Evolutionary conservation across 2,888 invertebrate species (phyloP).

Genomic region (Epistrophella euchroma): DNA sequence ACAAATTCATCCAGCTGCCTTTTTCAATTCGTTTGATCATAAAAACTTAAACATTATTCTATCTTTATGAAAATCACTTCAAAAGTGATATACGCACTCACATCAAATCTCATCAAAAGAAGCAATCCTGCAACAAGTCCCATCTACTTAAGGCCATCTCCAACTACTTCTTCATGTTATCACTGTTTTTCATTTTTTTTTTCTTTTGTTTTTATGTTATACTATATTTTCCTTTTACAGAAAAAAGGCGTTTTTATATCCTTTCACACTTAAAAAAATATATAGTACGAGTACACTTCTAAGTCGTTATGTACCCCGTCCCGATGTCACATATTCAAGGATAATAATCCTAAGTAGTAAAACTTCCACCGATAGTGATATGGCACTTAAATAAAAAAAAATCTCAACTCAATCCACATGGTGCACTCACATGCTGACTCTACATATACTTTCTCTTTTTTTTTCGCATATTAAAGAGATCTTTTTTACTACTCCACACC

Average conservation of each 20-base stretch:
- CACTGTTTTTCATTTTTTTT: slow-evolving; percentile 39
- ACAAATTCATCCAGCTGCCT: neutral
- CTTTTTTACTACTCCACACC: slow-evolving; percentile 14
- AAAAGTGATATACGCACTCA: slow-evolving; percentile 36
- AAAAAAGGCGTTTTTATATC: slow-evolving; percentile 25
- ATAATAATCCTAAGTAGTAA: slow-evolving; percentile 71
- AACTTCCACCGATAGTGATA: slow-evolving; percentile 67
- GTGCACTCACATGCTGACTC: neutral
- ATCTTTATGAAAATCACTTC: slow-evolving; percentile 27
- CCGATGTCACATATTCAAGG: slow-evolving; percentile 58
- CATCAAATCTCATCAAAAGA: slow-evolving; percentile 28
- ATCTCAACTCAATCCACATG: slow-evolving; percentile 5
- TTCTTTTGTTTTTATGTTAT: neutral
- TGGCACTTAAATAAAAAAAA: slow-evolving; percentile 49
- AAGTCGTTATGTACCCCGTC: slow-evolving; percentile 24
- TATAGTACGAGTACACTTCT: slow-evolving; percentile 27
- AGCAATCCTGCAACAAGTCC: slow-evolving; percentile 58
- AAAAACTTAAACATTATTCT: slow-evolving; percentile 18
- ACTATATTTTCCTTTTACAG: neutral
- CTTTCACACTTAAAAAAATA: slow-evolving; percentile 42
- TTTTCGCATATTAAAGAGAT: slow-evolving; percentile 13
- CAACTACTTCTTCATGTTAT: slow-evolving; percentile 25
- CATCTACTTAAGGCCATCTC: slow-evolving; percentile 25
- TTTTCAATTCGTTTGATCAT: slow-evolving; percentile 12
- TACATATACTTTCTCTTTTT: neutral